These are phyloP conservation scores for Centropus unirufus DNA, from an alignment of 2,113 vertebrate genomes.

Conservation along the genomic window DNA sequence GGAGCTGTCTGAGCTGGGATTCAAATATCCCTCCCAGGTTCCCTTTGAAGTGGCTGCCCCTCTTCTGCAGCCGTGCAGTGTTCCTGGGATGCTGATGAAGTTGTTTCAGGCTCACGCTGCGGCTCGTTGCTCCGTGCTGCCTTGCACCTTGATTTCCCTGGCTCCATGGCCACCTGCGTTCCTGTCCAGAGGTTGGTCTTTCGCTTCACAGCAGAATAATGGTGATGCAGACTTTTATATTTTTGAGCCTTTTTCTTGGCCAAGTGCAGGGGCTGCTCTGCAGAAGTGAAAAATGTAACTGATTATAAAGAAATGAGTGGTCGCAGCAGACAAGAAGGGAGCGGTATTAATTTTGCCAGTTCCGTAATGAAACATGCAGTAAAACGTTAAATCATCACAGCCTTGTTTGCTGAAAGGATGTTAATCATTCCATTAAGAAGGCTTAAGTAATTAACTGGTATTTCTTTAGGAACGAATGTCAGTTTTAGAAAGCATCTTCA, in stretches of 20 bases:
- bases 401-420: constrained; percentile 67
- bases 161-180: neutral
- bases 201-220: neutral
- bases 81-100: constrained; percentile 28
- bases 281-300: constrained; percentile 33
- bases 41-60: neutral
- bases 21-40: neutral
- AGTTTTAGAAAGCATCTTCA: constrained; percentile 30
- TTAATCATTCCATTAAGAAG: constrained; percentile 72
- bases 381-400: constrained; percentile 24
- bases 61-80: neutral
- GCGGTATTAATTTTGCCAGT: neutral
- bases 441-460: constrained; percentile 72
- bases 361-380: constrained; percentile 26
- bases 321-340: neutral
- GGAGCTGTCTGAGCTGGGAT: constrained; percentile 19
- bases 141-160: neutral
- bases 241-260: neutral
- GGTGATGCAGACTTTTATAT: neutral
- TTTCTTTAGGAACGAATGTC: constrained; percentile 48
- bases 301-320: neutral
- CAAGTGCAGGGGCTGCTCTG: neutral
- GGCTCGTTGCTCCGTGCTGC: neutral
- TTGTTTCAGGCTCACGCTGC: neutral
- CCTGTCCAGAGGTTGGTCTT: neutral